phyloP scores from a whole-genome alignment of 1,140 invertebrate genomes.

The Paraescarpia echinospica region DNA sequence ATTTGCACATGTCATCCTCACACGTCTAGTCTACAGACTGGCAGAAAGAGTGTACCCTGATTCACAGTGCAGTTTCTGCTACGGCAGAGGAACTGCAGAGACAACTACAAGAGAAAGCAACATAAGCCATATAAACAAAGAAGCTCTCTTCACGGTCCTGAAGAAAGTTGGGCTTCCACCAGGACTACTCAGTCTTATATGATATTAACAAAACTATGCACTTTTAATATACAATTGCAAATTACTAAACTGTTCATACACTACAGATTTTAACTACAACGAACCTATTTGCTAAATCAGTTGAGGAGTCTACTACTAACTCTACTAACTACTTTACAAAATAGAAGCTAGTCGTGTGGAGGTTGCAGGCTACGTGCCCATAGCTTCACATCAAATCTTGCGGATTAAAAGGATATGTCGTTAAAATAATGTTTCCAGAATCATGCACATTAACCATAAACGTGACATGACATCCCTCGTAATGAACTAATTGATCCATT shows the following conservation, averaged over 20 bases:
- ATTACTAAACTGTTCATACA: neutral
- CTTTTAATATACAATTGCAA: neutral
- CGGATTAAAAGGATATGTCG: neutral
- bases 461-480: neutral
- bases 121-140: too few species aligned
- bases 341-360: neutral
- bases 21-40: too few species aligned
- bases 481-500: conserved; percentile 28
- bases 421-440: too few species aligned
- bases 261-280: neutral
- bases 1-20: too few species aligned
- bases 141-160: too few species aligned
- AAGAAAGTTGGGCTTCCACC: too few species aligned
- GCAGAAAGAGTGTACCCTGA: too few species aligned
- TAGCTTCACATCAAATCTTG: neutral
- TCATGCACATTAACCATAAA: too few species aligned
- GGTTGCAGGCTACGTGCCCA: neutral
- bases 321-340: neutral
- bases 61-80: too few species aligned
- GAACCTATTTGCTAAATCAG: neutral
- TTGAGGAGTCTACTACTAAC: neutral
- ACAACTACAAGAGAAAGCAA: too few species aligned
- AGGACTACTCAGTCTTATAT: too few species aligned
- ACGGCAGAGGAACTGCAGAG: too few species aligned
- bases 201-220: neutral